Conservation (phyloP, 1,140 invertebrate species). For the Gryon sp. region DNA sequence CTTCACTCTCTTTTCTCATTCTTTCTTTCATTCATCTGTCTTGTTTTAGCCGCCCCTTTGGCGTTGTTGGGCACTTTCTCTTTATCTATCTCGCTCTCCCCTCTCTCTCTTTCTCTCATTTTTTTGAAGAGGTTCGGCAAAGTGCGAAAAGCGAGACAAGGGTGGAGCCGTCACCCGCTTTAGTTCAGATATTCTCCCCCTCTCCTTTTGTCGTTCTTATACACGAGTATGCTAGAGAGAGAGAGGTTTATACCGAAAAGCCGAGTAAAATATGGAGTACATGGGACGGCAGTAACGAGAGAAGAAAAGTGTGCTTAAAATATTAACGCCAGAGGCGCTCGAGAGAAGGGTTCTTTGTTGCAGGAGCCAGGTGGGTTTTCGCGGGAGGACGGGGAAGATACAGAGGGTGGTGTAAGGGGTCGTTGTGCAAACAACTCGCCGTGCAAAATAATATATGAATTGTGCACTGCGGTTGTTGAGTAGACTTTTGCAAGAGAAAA, state of each 20-base stretch:
- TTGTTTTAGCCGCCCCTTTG: conserved; percentile 30
- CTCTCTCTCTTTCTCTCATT: conserved; percentile 2
- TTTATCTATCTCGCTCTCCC: not conserved
- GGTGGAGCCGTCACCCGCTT: not conserved
- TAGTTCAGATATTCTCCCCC: not conserved
- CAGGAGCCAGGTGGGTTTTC: conserved; percentile 62
- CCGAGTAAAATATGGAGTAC: conserved; percentile 51
- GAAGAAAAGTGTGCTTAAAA: conserved; percentile 80
- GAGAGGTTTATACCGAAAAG: conserved; percentile 54
- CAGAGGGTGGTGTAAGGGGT: conserved; percentile 44
- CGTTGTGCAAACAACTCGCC: conserved; percentile 75
- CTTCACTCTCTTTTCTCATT: conserved; percentile 39
- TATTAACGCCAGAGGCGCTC: conserved; percentile 78
- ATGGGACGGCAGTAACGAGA: conserved; percentile 38
- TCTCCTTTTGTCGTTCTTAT: no score
- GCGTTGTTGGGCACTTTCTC: no score
- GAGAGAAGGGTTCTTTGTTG: conserved; percentile 75
- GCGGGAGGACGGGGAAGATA: no score
- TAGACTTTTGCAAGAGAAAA: conserved; percentile 69
- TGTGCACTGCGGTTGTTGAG: conserved; percentile 74
- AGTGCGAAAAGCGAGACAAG: conserved; percentile 46
- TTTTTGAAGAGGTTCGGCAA: conserved; percentile 31
- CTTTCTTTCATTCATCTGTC: conserved; percentile 51
- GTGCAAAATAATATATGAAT: conserved; percentile 79
- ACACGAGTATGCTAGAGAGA: no score